These are phyloP conservation scores for Siniperca chuatsi DNA, from an alignment of 2,113 vertebrate species.

Conservation along the genomic window DNA sequence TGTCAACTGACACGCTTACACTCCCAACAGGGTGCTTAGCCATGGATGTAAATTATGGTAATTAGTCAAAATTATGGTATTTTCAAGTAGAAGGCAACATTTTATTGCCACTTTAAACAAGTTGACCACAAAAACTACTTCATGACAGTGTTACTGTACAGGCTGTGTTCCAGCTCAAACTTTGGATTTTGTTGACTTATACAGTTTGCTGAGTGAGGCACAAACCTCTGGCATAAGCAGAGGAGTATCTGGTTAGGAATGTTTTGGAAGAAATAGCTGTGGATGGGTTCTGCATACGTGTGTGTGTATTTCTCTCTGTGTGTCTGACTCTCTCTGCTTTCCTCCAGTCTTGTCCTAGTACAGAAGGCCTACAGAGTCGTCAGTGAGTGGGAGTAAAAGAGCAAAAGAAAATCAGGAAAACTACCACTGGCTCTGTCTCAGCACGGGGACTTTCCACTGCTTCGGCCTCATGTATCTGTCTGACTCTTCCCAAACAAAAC, in stretches of 20 bases:
- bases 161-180: slow-evolving; percentile 51
- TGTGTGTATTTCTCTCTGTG: slow-evolving; percentile 54
- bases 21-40: slow-evolving; percentile 1
- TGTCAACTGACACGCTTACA: slow-evolving; percentile 10
- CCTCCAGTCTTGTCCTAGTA: slow-evolving; percentile 50
- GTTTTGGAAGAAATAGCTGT: slow-evolving; percentile 74
- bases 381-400: slow-evolving; percentile 76
- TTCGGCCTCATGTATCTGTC: slow-evolving; percentile 60
- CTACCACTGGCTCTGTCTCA: slow-evolving; percentile 88
- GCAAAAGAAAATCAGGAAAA: slow-evolving; percentile 86
- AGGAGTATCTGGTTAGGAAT: slow-evolving; percentile 68
- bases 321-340: slow-evolving; percentile 30
- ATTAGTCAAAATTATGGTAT: slow-evolving; percentile 46
- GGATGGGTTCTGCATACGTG: slow-evolving; percentile 56
- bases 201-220: slow-evolving; percentile 68
- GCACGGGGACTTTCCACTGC: slow-evolving; percentile 95
- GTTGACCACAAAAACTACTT: slow-evolving; percentile 45
- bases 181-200: slow-evolving; percentile 65
- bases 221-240: slow-evolving; percentile 64
- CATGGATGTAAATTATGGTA: slow-evolving; percentile 45
- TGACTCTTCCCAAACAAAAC: slow-evolving; percentile 71
- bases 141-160: slow-evolving; percentile 48
- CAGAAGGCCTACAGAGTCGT: slow-evolving; percentile 73
- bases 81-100: slow-evolving; percentile 39
- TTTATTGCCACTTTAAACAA: slow-evolving; percentile 67